phyloP scores from a whole-genome alignment of 2,888 invertebrate genomes.

The Melinaea marsaeus region DNA sequence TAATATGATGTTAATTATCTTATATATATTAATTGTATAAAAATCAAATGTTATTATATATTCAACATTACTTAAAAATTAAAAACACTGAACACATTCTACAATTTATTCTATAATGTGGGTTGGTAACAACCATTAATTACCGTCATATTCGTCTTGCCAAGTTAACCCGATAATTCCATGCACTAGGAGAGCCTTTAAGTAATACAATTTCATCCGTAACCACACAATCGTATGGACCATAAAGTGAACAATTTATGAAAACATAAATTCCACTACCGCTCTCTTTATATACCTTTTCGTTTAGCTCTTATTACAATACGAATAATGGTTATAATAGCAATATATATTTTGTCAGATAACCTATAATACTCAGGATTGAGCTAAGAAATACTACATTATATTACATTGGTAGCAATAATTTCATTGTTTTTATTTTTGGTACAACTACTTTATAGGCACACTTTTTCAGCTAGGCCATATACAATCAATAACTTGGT shows the following conservation, averaged over 20 bases:
- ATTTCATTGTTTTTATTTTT: neutral
- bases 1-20: too few species aligned
- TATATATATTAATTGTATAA: too few species aligned
- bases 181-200: neutral
- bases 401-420: neutral
- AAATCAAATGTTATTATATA: too few species aligned
- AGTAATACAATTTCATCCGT: constrained; percentile 10
- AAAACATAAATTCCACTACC: constrained; percentile 17
- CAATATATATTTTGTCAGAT: neutral
- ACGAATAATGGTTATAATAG: neutral
- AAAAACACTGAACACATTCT: neutral
- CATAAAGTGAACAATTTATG: constrained; percentile 24
- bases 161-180: constrained; percentile 4
- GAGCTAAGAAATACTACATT: neutral
- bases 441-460: neutral
- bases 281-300: constrained; percentile 1
- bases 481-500: too few species aligned
- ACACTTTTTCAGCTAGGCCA: neutral
- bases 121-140: constrained; percentile 2
- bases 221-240: constrained; percentile 11
- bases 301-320: neutral
- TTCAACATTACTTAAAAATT: neutral
- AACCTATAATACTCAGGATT: neutral
- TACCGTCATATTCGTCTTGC: constrained; percentile 1
- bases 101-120: neutral